Evolutionary conservation across 2,888 invertebrate species (phyloP).

Genomic region (Yponomeuta plumbellus): DNA sequence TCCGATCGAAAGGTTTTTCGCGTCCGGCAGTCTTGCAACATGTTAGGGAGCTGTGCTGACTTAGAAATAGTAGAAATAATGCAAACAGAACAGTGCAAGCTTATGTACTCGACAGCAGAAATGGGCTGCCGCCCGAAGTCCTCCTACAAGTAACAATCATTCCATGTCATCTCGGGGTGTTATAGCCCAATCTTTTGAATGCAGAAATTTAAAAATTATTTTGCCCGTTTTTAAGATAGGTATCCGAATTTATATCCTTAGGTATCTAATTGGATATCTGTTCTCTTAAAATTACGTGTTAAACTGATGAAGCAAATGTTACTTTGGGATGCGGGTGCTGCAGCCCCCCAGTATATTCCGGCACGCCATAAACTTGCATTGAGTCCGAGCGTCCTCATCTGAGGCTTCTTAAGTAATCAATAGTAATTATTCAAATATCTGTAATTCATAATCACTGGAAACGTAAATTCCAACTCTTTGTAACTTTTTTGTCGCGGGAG

Average conservation of each 20-base stretch:
- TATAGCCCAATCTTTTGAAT: no score
- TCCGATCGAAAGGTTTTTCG: no score
- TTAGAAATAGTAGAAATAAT: slow-evolving; percentile 2
- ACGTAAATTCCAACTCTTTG: slow-evolving; percentile 55
- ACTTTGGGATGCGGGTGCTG: neutral
- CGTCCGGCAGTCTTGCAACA: neutral
- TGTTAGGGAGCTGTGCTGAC: slow-evolving; percentile 14
- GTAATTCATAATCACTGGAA: slow-evolving; percentile 53
- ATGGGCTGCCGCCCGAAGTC: neutral
- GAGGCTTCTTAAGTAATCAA: slow-evolving; percentile 63
- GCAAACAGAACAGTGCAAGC: slow-evolving; percentile 17
- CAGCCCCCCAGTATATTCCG: neutral
- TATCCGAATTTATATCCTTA: no score
- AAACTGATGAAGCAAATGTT: neutral
- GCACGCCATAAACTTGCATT: slow-evolving; percentile 40
- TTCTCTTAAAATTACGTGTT: neutral
- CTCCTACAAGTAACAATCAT: neutral
- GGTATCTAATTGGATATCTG: no score
- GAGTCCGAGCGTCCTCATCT: slow-evolving; percentile 51
- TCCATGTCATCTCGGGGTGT: no score
- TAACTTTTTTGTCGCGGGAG: slow-evolving; percentile 69
- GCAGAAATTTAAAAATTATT: no score
- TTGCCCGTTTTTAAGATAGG: no score
- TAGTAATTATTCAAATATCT: slow-evolving; percentile 70
- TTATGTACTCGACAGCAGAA: slow-evolving; percentile 7